A percentile compares a stretch with the other conserved stretches of the same genome.
Evolutionary conservation across 2,888 invertebrate species (phyloP).

Genomic region (Drosophila eohydei): DNA sequence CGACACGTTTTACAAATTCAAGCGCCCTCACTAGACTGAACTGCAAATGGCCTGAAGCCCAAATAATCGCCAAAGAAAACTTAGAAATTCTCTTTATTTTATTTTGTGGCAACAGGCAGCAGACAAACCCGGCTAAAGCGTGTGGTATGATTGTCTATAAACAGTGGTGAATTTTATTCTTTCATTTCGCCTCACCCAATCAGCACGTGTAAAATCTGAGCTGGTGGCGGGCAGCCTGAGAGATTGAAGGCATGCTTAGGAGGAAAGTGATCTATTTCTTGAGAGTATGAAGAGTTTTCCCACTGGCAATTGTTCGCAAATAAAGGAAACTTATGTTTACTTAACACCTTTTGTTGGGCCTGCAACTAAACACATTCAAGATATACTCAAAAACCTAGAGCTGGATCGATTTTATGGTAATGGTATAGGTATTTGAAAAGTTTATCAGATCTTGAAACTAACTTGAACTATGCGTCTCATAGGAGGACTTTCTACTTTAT

Average conservation of each 20-base stretch:
- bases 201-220: conserved; percentile 32
- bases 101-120: conserved; percentile 47
- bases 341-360: too few species aligned
- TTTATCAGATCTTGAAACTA: too few species aligned
- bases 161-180: conserved; percentile 51
- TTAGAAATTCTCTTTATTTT: conserved; percentile 76
- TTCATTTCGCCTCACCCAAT: not conserved
- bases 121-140: conserved; percentile 40
- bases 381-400: too few species aligned
- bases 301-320: not conserved
- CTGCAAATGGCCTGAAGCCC: conserved; percentile 44
- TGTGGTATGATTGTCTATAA: conserved; percentile 54
- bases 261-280: not conserved
- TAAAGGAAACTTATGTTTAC: too few species aligned
- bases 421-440: too few species aligned
- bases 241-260: not conserved
- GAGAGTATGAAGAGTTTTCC: not conserved
- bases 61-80: conserved; percentile 80
- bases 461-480: too few species aligned
- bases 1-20: conserved; percentile 62
- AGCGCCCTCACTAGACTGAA: conserved; percentile 79
- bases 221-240: conserved; percentile 31
- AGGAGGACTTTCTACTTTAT: too few species aligned
- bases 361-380: too few species aligned
- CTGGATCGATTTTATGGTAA: too few species aligned